Evolutionary conservation across 2,797 vertebrate species (phyloP), one percentile per base, ranked within the genome.

Genomic region (Mionectes olivaceus): DNA sequence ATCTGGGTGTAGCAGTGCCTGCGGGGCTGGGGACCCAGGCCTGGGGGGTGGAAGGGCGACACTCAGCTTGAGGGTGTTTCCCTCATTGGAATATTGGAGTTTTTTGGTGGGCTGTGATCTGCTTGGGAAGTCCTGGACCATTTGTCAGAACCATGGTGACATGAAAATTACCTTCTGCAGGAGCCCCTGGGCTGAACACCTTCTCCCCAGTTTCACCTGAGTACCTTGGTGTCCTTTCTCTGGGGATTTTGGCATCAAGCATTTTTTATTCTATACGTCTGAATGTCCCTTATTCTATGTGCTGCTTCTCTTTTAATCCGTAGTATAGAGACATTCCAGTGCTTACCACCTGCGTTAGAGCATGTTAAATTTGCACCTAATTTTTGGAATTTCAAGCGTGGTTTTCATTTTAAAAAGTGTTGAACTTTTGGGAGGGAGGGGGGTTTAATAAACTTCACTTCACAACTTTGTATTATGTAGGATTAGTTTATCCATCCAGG

Each of bases 181-280:
- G 23, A 81, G 32, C 60, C 71, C 3, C 1, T 2, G 1, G 61
- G 11, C 19, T 22, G 53, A 30, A 8, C 7, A 1, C 8, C 47
- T 74, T 5, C 3, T 4, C 33, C 12, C 53, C 11, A 1, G 1
- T 5, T 17, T 19, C 19, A 13, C 4, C 0, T 5, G n/a, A 27
- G 22, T 19, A 6, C 22, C 25, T 3, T 0, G 1, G 19, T 3
- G 1, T 5, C 33, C 37, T 10, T 60, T 32, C 32, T 39, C 39
- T 23, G 59, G 22, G 14, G 33, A 10, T 47, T 39, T 8, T 17
- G 41, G 11, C 27, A 3, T 43, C 1, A 32, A 27, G 27, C 19
- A 5, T 21, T 10, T 30, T 2, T 22, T 30, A 11, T 5, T 41
- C 78, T 32, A 1, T 13, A 3, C 13, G n/a, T 37, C 44, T 22